These are phyloP conservation scores for Megaceryle alcyon DNA, from an alignment of 2,797 vertebrate species.

Conservation along the genomic window DNA sequence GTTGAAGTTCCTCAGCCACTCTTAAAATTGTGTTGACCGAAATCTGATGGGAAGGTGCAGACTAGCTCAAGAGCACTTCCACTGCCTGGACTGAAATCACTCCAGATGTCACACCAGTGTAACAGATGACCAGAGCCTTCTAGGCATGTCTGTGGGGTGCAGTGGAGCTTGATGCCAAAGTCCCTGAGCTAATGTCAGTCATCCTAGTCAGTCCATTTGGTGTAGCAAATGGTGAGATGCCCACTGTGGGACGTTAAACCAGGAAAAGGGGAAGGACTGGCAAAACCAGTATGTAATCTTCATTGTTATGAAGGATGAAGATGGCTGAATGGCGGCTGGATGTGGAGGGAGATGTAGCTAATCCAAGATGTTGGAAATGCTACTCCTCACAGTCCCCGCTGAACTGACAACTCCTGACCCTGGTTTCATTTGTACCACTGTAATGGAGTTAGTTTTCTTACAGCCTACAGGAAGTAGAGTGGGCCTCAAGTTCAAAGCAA, in stretches of 20 bases:
- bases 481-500: neutral
- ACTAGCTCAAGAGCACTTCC: neutral
- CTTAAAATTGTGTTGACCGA: neutral
- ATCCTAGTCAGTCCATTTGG: neutral
- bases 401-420: neutral
- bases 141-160: neutral
- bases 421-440: neutral
- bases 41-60: neutral
- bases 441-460: neutral
- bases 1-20: neutral
- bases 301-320: neutral
- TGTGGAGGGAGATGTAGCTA: neutral
- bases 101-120: neutral
- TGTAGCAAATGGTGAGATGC: neutral
- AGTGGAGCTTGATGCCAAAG: neutral
- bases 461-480: neutral
- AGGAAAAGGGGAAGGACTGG: too few relatives aligned
- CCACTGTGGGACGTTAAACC: neutral
- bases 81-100: neutral
- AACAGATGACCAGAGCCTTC: neutral
- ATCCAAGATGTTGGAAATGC: neutral
- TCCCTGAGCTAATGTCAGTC: neutral
- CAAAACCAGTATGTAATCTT: neutral
- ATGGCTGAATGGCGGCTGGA: neutral
- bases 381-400: neutral